Evolutionary conservation across 2,888 invertebrate species (phyloP), one percentile per base, ranked within the genome.

Genomic region (Salticus scenicus): DNA sequence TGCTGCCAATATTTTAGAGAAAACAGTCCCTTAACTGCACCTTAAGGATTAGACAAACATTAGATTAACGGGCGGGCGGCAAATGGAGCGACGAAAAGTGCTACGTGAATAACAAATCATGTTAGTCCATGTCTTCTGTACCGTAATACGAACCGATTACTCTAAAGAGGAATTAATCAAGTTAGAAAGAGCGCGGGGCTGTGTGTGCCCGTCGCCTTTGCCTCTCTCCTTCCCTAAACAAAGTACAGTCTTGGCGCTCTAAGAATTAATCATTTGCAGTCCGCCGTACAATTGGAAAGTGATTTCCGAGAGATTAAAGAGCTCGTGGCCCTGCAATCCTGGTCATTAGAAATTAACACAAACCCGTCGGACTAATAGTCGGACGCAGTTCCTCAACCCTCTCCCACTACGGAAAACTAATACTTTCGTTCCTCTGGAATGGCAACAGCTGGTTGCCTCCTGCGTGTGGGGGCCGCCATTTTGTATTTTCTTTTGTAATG

Each of bases 111-210:
- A 85, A 85, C 84, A 85, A 85, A 85, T 85, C 84, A 85, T 85
- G 84, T 85, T 85, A 85, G 84, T 85, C 84, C 84, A 85, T 85
- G 84, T 85, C 84, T 85, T 85, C 78, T 79, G 84, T 85, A 85
- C 84, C 84, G 84, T 78, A 78, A 78, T 85, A 79, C 74, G 78
- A 57, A 79, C 78, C 78, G 84, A 85, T 78, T 78, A 79, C 73
- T 67, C 51, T 7, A 69, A 84, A 72, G 74, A 84, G 74, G 78
- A 77, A 85, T 85, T 85, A 85, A 85, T 85, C 84, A 85, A 78
- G 84, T 85, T 85, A 85, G 33, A 74, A 24, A 67, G 69, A 31
- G 63, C 66, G 20, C 28, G 17, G 31, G 51, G 63, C 28, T 47
- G 42, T 47, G 47, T 47, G 57, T 57, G 30, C 42, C 20, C 69